These are phyloP conservation scores for Drosophila equinoxialis DNA, from an alignment of 1,140 invertebrate genomes.

Conservation along the genomic window DNA sequence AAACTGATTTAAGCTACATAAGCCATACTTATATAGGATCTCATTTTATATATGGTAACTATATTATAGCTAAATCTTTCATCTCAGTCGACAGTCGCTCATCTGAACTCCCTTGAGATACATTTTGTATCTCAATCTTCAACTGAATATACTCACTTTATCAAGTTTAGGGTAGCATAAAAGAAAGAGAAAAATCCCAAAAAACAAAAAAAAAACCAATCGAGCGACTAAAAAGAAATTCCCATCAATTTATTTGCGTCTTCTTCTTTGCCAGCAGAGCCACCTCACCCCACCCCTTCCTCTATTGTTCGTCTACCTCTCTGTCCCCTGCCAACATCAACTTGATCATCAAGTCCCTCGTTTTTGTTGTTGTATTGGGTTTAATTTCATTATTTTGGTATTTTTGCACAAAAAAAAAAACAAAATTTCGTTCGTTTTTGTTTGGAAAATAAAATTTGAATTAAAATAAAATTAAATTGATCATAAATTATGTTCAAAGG, in stretches of 20 bases:
- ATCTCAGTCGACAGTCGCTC: too few relatives aligned
- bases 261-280: conserved; percentile 20
- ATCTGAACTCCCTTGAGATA: too few relatives aligned
- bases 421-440: conserved; percentile 56
- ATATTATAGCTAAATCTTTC: too few relatives aligned
- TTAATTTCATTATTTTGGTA: conserved; percentile 3
- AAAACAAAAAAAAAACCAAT: conserved; percentile 15
- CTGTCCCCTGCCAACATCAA: conserved; percentile 5
- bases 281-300: background rate
- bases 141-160: background rate
- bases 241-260: conserved; percentile 72
- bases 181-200: conserved; percentile 4
- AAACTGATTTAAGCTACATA: too few relatives aligned
- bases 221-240: conserved; percentile 68
- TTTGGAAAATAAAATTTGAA: conserved; percentile 73
- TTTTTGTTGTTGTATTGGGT: background rate
- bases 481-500: conserved; percentile 79
- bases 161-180: background rate
- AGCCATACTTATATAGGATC: too few relatives aligned
- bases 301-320: conserved; percentile 22
- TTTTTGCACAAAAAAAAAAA: conserved; percentile 32
- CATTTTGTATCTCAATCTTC: too few relatives aligned
- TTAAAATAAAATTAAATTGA: conserved; percentile 77
- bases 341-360: conserved; percentile 13
- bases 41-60: too few relatives aligned